phyloP scores from a whole-genome alignment of 2,888 invertebrate genomes.

The Agonopterix alstromeriana region DNA sequence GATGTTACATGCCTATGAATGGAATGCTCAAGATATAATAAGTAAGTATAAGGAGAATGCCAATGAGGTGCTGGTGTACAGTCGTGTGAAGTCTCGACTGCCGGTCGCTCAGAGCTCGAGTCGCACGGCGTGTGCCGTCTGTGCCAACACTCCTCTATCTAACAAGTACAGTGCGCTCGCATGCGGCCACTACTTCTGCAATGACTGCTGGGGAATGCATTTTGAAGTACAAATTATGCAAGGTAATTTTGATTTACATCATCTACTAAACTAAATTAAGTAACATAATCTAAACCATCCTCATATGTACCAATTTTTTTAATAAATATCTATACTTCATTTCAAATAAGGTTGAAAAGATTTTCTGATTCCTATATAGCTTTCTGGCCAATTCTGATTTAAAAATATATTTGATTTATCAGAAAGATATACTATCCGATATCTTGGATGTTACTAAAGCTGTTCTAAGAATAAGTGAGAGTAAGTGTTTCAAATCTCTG shows the following conservation, averaged over 20 bases:
- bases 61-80: constrained; percentile 76
- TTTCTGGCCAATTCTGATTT: too few relatives aligned
- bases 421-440: too few relatives aligned
- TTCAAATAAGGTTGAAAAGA: too few relatives aligned
- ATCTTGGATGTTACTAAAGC: too few relatives aligned
- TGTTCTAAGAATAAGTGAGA: too few relatives aligned
- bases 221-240: constrained; percentile 97
- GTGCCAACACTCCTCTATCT: constrained; percentile 80
- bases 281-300: too few relatives aligned
- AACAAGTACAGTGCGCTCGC: constrained; percentile 88
- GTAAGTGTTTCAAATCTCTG: too few relatives aligned
- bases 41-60: constrained; percentile 89
- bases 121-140: constrained; percentile 84
- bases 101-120: constrained; percentile 41
- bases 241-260: constrained; percentile 75
- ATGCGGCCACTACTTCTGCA: constrained; percentile 96
- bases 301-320: too few relatives aligned
- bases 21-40: constrained; percentile 91
- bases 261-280: too few relatives aligned
- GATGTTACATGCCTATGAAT: constrained; percentile 91
- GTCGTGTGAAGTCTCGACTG: constrained; percentile 61
- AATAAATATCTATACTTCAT: too few relatives aligned
- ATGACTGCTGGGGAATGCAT: constrained; percentile 97
- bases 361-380: too few relatives aligned
- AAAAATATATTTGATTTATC: too few relatives aligned